Evolutionary conservation across 2,113 vertebrate genomes (phyloP).

Genomic region (Dipodomys ordii): DNA sequence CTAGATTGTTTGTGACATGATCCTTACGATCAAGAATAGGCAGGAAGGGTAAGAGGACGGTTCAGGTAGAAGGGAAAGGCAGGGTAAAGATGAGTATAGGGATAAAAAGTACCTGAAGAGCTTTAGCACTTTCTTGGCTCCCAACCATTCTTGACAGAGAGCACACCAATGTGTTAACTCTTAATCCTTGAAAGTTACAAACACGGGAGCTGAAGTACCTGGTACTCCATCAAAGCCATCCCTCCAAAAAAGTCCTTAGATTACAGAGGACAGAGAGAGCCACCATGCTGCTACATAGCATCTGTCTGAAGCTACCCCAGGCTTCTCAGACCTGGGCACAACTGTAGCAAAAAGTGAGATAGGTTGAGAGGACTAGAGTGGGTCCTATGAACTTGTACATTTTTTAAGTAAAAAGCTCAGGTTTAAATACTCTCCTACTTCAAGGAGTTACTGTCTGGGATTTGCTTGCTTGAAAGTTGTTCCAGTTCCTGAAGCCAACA

Average conservation of each 20-base stretch:
- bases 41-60: background rate
- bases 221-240: no score
- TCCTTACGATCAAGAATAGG: background rate
- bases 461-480: background rate
- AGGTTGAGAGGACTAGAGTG: background rate
- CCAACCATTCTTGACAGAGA: background rate
- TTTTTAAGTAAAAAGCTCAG: background rate
- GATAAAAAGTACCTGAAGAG: background rate
- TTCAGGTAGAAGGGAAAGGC: background rate
- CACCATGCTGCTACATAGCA: fast-evolving
- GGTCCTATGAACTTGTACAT: background rate
- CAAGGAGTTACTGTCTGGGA: background rate
- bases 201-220: no score
- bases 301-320: background rate
- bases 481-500: background rate
- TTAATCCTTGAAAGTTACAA: background rate
- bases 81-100: background rate
- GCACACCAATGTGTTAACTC: background rate
- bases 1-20: no score
- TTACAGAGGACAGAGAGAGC: background rate
- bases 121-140: background rate
- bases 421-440: background rate
- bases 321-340: background rate
- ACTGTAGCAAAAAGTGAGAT: background rate
- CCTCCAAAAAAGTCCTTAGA: background rate